Percentiles rank a stretch among this genome's conserved stretches.
These are phyloP conservation scores for Numida meleagris DNA, from an alignment of 2,113 vertebrate genomes.

Conservation along the genomic window DNA sequence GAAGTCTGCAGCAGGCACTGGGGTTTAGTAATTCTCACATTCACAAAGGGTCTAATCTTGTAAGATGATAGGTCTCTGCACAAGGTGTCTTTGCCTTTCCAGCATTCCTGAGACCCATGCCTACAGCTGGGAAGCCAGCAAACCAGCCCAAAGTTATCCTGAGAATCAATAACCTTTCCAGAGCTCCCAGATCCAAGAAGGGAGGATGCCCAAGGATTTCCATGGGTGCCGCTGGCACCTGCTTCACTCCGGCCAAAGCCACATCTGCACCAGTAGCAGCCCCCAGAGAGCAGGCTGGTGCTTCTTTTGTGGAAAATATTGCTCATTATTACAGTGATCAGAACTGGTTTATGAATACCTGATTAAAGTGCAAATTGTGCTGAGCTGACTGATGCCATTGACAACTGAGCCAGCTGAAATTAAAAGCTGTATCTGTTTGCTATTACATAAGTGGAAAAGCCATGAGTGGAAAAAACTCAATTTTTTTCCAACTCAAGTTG, in stretches of 20 bases:
- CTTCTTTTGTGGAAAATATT: constrained; percentile 19
- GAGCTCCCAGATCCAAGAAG: not conserved
- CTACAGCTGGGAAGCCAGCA: not conserved
- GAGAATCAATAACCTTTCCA: not conserved
- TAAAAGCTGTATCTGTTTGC: constrained; percentile 67
- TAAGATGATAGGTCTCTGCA: not conserved
- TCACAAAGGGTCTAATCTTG: not conserved
- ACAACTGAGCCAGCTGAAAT: constrained; percentile 53
- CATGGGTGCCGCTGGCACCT: rapidly evolving
- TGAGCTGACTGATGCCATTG: constrained; percentile 37
- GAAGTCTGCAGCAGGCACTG: not conserved
- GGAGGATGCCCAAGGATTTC: not conserved
- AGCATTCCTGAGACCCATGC: not conserved
- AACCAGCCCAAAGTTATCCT: not conserved
- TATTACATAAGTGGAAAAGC: constrained; percentile 60
- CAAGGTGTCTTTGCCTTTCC: not conserved
- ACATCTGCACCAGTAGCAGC: rapidly evolving
- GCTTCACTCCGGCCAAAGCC: not conserved
- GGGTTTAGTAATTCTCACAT: not conserved
- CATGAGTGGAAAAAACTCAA: constrained; percentile 43
- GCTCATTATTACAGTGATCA: not conserved
- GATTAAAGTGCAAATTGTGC: constrained; percentile 28
- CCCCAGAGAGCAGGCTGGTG: not conserved
- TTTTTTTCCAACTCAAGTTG: not conserved
- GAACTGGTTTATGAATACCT: not conserved